Evolutionary conservation across 2,888 invertebrate species (phyloP).

Genomic region (Epinotia ramella): DNA sequence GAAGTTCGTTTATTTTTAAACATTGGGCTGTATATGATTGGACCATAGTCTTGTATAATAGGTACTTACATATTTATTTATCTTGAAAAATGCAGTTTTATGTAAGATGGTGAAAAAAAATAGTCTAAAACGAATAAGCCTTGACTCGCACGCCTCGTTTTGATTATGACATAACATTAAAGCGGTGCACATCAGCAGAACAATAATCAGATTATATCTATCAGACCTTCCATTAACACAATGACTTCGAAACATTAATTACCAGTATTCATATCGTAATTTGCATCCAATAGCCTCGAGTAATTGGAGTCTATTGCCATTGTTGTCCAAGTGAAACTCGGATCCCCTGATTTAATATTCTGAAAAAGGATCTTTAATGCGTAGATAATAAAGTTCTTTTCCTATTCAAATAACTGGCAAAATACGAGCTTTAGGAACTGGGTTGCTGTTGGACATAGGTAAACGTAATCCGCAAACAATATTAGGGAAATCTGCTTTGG

Average conservation of each 20-base stretch:
- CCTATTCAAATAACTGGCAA: neutral
- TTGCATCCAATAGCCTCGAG: conserved; percentile 57
- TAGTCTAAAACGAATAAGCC: no score
- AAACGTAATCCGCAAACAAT: conserved; percentile 61
- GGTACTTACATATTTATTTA: no score
- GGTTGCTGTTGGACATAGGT: conserved; percentile 19
- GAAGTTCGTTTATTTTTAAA: no score
- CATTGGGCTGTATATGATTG: no score
- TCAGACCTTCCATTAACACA: conserved; percentile 22
- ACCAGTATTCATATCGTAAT: conserved; percentile 62
- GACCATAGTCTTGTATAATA: no score
- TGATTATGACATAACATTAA: no score
- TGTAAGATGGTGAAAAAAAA: no score
- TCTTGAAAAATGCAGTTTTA: no score
- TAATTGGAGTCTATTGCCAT: conserved; percentile 56
- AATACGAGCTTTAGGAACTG: conserved; percentile 35
- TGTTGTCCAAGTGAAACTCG: neutral
- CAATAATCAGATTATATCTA: conserved; percentile 19
- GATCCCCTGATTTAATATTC: neutral
- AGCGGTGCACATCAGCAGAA: no score
- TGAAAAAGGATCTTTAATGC: neutral
- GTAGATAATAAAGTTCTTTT: neutral
- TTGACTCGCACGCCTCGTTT: no score
- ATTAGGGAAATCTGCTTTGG: conserved; percentile 60
- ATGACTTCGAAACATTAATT: conserved; percentile 66